A percentile compares a stretch with the other conserved stretches of the same genome.
Conservation (phyloP, 2,888 invertebrate genomes). For the Microctonus brassicae region DNA sequence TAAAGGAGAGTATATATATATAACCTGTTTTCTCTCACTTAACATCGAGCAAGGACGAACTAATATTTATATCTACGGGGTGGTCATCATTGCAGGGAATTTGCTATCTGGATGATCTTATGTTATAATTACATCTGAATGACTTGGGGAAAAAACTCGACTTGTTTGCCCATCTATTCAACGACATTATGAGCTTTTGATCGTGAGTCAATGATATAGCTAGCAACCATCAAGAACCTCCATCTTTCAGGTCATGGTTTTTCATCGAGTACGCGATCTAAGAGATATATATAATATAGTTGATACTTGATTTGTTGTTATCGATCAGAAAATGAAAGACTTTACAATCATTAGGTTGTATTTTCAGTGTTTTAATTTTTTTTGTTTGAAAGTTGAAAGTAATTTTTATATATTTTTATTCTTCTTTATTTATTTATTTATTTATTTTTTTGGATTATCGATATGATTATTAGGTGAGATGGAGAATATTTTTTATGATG, state of each 20-base stretch:
- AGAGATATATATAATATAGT: neutral
- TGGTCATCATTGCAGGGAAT: constrained; percentile 44
- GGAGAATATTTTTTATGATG: neutral
- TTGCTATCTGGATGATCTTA: constrained; percentile 49
- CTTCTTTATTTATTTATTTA: too few relatives aligned
- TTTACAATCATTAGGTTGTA: neutral
- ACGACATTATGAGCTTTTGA: constrained; percentile 25
- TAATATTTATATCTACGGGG: constrained; percentile 40
- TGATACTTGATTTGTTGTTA: constrained; percentile 28
- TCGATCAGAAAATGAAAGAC: constrained; percentile 22
- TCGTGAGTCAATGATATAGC: constrained; percentile 25
- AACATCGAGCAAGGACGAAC: neutral
- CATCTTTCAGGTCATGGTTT: constrained; percentile 1
- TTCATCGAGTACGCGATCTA: neutral
- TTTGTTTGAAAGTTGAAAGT: too few relatives aligned
- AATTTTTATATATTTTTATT: too few relatives aligned
- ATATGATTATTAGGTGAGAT: too few relatives aligned
- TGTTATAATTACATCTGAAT: constrained; percentile 49
- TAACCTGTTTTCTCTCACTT: constrained; percentile 48
- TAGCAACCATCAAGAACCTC: constrained; percentile 24
- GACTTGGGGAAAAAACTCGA: neutral
- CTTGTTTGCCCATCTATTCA: constrained; percentile 23
- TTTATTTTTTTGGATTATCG: too few relatives aligned
- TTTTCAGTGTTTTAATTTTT: neutral
- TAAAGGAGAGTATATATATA: constrained; percentile 7